A percentile compares a stretch with the other conserved stretches of the same genome.
phyloP scores from a whole-genome alignment of 2,113 vertebrate genomes.

The Genyomyrus donnyi region DNA sequence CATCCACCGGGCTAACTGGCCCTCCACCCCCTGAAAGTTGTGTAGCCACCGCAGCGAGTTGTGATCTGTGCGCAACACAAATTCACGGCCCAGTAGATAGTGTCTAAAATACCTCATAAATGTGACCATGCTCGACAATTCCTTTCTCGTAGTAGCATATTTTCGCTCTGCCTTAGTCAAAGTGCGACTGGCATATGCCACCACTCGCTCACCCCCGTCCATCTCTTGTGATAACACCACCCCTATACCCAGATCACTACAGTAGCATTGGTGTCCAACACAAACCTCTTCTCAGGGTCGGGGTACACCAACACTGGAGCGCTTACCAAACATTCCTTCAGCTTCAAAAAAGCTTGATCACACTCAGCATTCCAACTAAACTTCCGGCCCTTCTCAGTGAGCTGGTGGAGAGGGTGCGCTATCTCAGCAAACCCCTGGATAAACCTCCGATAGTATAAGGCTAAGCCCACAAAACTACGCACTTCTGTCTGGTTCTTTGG shows the following conservation, averaged over 20 bases:
- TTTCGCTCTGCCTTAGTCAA: not conserved
- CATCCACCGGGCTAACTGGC: conserved; percentile 10
- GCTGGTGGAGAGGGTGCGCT: not conserved
- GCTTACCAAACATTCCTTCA: not conserved
- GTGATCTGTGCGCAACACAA: not conserved
- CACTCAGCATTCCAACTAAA: no score
- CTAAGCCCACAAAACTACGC: no score
- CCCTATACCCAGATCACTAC: no score
- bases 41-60: not conserved
- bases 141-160: not conserved
- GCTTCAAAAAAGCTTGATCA: not conserved
- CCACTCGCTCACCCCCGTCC: not conserved
- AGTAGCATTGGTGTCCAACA: not conserved
- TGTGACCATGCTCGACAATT: not conserved
- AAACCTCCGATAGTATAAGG: no score
- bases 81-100: not conserved
- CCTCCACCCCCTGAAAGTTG: conserved; percentile 9
- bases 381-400: no score
- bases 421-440: no score
- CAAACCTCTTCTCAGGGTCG: not conserved
- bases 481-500: no score
- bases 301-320: not conserved
- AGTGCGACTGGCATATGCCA: not conserved
- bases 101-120: not conserved
- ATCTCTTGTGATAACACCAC: not conserved